Conservation (phyloP, 2,888 invertebrate species). For the Orgyia antiqua region DNA sequence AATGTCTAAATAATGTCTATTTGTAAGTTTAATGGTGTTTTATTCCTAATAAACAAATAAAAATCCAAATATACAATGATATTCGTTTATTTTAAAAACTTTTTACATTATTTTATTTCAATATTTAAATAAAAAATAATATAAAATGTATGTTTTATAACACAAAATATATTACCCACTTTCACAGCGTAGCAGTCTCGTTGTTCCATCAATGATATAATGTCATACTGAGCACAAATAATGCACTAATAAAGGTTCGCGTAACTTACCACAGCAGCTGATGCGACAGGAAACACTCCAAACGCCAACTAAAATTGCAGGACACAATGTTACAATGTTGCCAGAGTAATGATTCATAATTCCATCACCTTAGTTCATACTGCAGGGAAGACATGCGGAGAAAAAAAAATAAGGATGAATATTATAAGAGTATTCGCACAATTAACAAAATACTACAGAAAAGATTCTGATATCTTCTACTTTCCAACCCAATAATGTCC, state of each 20-base stretch:
- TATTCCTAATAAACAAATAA: slow-evolving; percentile 33
- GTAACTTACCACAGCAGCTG: slow-evolving; percentile 60
- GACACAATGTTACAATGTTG: slow-evolving; percentile 19
- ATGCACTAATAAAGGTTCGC: slow-evolving; percentile 61
- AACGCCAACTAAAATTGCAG: slow-evolving; percentile 61
- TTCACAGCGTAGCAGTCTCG: slow-evolving; percentile 29
- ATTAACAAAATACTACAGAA: too few species aligned
- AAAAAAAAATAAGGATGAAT: too few species aligned
- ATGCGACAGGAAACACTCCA: slow-evolving; percentile 19
- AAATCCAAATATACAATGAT: slow-evolving; percentile 43
- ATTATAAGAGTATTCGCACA: too few species aligned
- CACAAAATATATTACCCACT: slow-evolving; percentile 33
- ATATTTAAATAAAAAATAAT: slow-evolving; percentile 24
- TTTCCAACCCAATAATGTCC: too few species aligned
- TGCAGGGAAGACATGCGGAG: slow-evolving; percentile 19
- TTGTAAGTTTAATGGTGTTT: slow-evolving; percentile 49
- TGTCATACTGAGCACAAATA: slow-evolving; percentile 41
- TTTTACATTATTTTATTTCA: slow-evolving; percentile 29
- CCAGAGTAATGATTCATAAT: slow-evolving; percentile 6
- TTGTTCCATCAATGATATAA: slow-evolving; percentile 14
- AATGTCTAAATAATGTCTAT: slow-evolving; percentile 70
- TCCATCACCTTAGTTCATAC: slow-evolving; percentile 20
- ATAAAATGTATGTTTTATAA: slow-evolving; percentile 19
- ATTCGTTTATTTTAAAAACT: slow-evolving; percentile 27
- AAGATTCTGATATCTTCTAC: too few species aligned